A percentile compares a stretch with the other conserved stretches of the same genome.
Conservation (phyloP, 2,888 invertebrate species). For the Euclidia mi region DNA sequence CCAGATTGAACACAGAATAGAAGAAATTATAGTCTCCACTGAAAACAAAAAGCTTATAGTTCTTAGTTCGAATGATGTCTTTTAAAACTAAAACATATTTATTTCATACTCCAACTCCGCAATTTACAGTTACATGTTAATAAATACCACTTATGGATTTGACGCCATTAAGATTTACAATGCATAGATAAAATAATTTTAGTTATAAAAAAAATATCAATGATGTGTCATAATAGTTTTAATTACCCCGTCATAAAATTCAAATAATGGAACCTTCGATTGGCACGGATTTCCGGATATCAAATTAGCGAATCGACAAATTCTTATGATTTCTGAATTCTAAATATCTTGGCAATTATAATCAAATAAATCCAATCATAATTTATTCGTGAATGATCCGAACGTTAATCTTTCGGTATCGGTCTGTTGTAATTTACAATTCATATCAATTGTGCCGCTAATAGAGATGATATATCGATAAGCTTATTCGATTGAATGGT, state of each 20-base stretch:
- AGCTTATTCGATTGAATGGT: constrained; percentile 24
- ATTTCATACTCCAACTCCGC: too few relatives aligned
- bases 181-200: too few relatives aligned
- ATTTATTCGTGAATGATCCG: constrained; percentile 25
- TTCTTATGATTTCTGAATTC: constrained; percentile 10
- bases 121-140: too few relatives aligned
- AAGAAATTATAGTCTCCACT: too few relatives aligned
- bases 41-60: too few relatives aligned
- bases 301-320: constrained; percentile 28
- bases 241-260: constrained; percentile 9
- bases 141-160: neutral
- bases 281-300: constrained; percentile 35
- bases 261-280: constrained; percentile 23
- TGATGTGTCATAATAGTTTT: constrained; percentile 1
- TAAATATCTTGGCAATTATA: constrained; percentile 32
- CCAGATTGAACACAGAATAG: too few relatives aligned
- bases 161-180: too few relatives aligned
- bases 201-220: neutral
- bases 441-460: constrained; percentile 18
- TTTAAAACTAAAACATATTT: too few relatives aligned
- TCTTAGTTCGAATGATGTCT: too few relatives aligned
- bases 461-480: constrained; percentile 29
- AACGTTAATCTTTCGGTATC: too few relatives aligned
- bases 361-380: constrained; percentile 26
- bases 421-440: constrained; percentile 36